Base-by-base conservation (phyloP, 2,888 invertebrate genomes). In the Rhingia campestris region DNA sequence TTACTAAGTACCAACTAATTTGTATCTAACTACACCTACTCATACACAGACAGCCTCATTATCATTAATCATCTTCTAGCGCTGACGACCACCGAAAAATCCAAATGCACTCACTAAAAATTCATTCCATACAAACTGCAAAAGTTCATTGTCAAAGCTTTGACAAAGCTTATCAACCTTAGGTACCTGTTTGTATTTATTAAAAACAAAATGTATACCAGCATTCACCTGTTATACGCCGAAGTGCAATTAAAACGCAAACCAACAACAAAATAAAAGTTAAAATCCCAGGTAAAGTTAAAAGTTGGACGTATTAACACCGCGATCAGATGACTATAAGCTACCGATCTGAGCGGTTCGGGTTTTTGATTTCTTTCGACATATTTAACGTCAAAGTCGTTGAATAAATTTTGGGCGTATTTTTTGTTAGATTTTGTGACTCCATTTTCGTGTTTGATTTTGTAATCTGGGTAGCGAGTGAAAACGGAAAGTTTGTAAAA, bases 241-340 rank as follows among this genome's bases (percentile, higher is more conserved):
- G 14, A 22, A 39, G 61, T 41, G 33, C 22, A 73, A 73, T 73
- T 58, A 51, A 77, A 79, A 53, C 35, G 39, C 39, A 75, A n/a
- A 69, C 43, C 63, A 73, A 77, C 51, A 76, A 53, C 53, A 67
- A 47, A 49, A 67, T 58, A 30, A 37, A 73, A 77, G 56, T 79
- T 70, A 63, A 30, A 73, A 79, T 53, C 59, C 45, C 74, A 58
- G 74, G 64, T 33, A 22, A 39, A 59, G 22, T 56, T 37, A 56
- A 37, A 73, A 79, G 64, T 69, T 69, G 6, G 41, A 45, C 33
- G 56, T 73, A 72, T 47, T 51, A 56, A 41, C 49, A 43, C 22
- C 32, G 63, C 69, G 73, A 77, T 84, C 84, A 84, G 80, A 84
- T 84, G 70, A 80, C 66, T 75, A 80, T 41, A 80, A 80, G 70